These are phyloP conservation scores for Gryon sp. DNA, from an alignment of 1,140 invertebrate species.

Conservation along the genomic window DNA sequence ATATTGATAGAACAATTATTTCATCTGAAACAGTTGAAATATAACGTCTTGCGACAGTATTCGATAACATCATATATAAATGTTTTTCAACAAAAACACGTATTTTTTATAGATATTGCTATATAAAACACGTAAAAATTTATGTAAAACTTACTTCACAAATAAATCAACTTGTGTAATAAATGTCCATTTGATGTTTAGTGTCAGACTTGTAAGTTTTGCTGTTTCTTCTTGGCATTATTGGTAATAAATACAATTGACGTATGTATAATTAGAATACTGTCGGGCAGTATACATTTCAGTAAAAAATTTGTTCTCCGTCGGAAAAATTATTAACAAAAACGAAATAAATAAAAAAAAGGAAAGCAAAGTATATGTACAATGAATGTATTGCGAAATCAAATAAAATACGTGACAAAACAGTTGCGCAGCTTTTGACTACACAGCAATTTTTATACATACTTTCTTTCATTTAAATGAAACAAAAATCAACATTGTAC, in stretches of 20 bases:
- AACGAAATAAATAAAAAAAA: conserved; percentile 14
- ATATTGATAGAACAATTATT: conserved; percentile 59
- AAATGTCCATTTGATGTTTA: conserved; percentile 17
- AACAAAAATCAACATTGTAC: too few relatives aligned
- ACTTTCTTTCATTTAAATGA: too few relatives aligned
- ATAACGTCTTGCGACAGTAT: conserved; percentile 47
- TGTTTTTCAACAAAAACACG: conserved; percentile 46
- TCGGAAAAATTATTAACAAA: conserved; percentile 16
- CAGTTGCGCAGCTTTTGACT: too few relatives aligned
- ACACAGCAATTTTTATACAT: too few relatives aligned
- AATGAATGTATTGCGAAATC: background rate
- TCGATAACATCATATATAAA: conserved; percentile 59
- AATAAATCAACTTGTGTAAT: conserved; percentile 22
- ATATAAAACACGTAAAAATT: conserved; percentile 48
- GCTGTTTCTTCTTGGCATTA: background rate
- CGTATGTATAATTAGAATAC: conserved; percentile 23
- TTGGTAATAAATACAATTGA: conserved; percentile 42
- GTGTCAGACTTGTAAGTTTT: conserved; percentile 27
- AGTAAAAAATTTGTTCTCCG: background rate
- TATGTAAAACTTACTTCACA: conserved; percentile 31
- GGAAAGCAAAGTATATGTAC: conserved; percentile 14
- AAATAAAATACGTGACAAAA: too few relatives aligned
- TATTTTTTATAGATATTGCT: conserved; percentile 24
- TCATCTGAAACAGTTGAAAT: conserved; percentile 58
- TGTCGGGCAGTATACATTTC: conserved; percentile 19